phyloP scores from a whole-genome alignment of 2,888 invertebrate species.

The Troides helena region DNA sequence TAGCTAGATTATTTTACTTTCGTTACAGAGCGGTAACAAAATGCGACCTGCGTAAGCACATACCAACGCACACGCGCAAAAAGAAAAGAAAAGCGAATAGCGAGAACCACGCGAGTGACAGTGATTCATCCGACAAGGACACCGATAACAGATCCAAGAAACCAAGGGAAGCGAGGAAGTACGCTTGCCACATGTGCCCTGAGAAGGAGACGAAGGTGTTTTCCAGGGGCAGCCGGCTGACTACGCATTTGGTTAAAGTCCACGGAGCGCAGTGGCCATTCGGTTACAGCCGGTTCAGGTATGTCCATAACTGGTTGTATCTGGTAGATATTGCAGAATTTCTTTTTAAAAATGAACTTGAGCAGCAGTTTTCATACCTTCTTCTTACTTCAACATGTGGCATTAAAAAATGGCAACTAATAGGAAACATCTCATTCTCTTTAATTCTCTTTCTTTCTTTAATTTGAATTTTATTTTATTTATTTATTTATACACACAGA shows the following conservation, averaged over 20 bases:
- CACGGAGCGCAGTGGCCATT: constrained; percentile 88
- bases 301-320: constrained; percentile 28
- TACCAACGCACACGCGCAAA: constrained; percentile 64
- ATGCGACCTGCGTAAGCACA: constrained; percentile 81
- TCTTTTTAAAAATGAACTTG: too few species aligned
- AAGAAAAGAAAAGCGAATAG: constrained; percentile 36
- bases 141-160: constrained; percentile 48
- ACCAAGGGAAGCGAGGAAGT: constrained; percentile 54
- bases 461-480: too few species aligned
- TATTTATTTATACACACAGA: too few species aligned
- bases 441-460: too few species aligned
- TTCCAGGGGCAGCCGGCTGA: constrained; percentile 83
- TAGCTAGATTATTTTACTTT: neutral
- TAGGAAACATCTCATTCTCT: too few species aligned
- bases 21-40: constrained; percentile 78
- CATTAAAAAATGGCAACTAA: too few species aligned
- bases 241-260: constrained; percentile 85
- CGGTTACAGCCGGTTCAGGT: constrained; percentile 88
- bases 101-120: constrained; percentile 35
- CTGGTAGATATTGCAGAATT: too few species aligned
- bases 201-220: constrained; percentile 74
- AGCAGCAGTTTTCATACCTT: too few species aligned
- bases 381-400: too few species aligned
- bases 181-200: constrained; percentile 88
- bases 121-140: constrained; percentile 45